These are phyloP conservation scores for Aldabrachelys gigantea DNA, from an alignment of 2,113 vertebrate species.

Conservation along the genomic window DNA sequence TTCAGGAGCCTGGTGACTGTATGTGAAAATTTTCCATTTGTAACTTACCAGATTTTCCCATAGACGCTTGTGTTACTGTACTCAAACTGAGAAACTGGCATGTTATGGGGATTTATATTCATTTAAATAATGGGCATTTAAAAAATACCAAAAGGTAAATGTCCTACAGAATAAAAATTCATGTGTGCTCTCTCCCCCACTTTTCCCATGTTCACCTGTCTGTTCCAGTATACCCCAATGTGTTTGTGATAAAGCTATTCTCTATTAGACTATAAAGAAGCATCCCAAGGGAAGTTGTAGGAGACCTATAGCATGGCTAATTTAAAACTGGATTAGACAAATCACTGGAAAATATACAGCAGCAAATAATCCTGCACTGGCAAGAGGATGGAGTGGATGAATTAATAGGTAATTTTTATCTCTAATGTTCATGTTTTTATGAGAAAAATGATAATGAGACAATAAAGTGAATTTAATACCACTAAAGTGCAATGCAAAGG, in stretches of 20 bases:
- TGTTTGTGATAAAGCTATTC: background rate
- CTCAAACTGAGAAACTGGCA: background rate
- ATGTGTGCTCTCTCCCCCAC: background rate
- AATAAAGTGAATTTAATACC: background rate
- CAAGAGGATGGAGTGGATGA: background rate
- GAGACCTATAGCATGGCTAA: background rate
- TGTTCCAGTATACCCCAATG: background rate
- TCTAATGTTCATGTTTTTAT: background rate
- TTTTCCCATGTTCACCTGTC: background rate
- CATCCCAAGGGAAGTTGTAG: background rate
- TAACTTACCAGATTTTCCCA: background rate
- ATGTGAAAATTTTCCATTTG: background rate
- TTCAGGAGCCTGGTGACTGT: background rate
- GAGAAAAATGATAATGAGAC: background rate
- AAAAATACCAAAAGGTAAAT: constrained; percentile 18
- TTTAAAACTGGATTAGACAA: background rate
- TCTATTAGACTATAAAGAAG: background rate
- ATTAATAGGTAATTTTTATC: background rate
- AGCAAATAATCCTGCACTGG: background rate
- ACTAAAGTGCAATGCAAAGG: background rate
- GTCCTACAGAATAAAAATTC: background rate
- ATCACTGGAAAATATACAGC: background rate
- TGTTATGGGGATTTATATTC: background rate
- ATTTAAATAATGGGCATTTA: background rate
- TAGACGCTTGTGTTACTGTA: background rate